These are phyloP conservation scores for Calameuta filiformis DNA, from an alignment of 2,888 invertebrate species.

Conservation along the genomic window DNA sequence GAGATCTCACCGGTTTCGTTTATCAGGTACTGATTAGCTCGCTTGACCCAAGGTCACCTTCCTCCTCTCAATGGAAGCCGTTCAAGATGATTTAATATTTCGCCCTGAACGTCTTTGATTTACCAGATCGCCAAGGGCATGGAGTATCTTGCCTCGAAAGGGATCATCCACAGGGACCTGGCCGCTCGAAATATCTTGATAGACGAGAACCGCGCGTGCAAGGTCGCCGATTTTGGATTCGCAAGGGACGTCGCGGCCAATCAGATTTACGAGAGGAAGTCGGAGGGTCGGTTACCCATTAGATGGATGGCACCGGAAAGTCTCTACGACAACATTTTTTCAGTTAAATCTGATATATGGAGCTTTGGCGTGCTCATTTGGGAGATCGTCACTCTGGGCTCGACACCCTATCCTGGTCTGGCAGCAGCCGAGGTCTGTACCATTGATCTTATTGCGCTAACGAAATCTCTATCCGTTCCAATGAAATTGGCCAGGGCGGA, in stretches of 20 bases:
- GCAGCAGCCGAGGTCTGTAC: conserved; percentile 84
- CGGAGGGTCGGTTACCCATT: conserved; percentile 76
- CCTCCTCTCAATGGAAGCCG: too few relatives aligned
- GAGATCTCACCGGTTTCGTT: conserved; percentile 90
- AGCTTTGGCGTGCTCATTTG: conserved; percentile 94
- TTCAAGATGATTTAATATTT: too few relatives aligned
- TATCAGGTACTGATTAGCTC: conserved; percentile 75
- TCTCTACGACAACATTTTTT: conserved; percentile 92
- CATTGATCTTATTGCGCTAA: not conserved
- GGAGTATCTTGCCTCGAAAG: conserved; percentile 62
- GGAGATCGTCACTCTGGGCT: conserved; percentile 96
- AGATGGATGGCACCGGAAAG: conserved; percentile 98
- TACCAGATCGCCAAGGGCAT: conserved; percentile 71
- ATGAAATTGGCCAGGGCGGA: too few relatives aligned
- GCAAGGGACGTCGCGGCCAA: conserved; percentile 89
- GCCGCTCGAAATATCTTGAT: conserved; percentile 91
- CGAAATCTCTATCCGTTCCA: too few relatives aligned
- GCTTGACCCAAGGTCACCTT: too few relatives aligned
- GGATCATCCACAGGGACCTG: conserved; percentile 87
- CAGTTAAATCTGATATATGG: conserved; percentile 95
- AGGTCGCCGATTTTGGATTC: conserved; percentile 95
- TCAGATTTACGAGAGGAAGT: conserved; percentile 89
- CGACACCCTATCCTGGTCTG: conserved; percentile 94
- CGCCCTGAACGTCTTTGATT: not conserved
- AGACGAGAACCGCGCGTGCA: conserved; percentile 87